Conservation (phyloP, 2,888 invertebrate species). For the Amblyjoppa proteus region DNA sequence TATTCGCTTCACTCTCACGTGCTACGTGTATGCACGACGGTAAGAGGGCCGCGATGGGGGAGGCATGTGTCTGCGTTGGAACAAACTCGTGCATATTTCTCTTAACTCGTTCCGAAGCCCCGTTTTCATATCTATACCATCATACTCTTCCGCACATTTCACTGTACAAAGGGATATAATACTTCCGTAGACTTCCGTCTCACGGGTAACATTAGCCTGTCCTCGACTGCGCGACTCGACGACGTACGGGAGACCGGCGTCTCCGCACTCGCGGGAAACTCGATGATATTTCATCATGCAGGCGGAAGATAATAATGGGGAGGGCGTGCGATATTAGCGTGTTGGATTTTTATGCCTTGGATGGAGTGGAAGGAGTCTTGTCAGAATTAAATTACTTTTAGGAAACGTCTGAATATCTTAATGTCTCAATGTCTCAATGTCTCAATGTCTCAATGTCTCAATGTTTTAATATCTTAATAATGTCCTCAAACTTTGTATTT, state of each 20-base stretch:
- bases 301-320: neutral
- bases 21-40: slow-evolving; percentile 51
- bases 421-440: too few species aligned
- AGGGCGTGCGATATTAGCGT: neutral
- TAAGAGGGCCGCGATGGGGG: slow-evolving; percentile 32
- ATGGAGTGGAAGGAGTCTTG: neutral
- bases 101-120: slow-evolving; percentile 54
- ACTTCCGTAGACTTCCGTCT: slow-evolving; percentile 13
- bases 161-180: neutral
- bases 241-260: neutral
- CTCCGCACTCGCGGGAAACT: slow-evolving; percentile 20
- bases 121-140: slow-evolving; percentile 15
- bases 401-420: neutral
- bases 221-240: slow-evolving; percentile 21
- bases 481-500: too few species aligned
- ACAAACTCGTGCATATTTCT: slow-evolving; percentile 65
- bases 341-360: neutral
- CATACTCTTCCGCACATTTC: neutral
- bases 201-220: slow-evolving; percentile 48
- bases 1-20: slow-evolving; percentile 39
- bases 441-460: too few species aligned
- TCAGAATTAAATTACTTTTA: neutral
- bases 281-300: slow-evolving; percentile 16
- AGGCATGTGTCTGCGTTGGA: slow-evolving; percentile 47
- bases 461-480: too few species aligned